phyloP scores from a whole-genome alignment of 1,140 invertebrate genomes.

The Pissodes strobi region DNA sequence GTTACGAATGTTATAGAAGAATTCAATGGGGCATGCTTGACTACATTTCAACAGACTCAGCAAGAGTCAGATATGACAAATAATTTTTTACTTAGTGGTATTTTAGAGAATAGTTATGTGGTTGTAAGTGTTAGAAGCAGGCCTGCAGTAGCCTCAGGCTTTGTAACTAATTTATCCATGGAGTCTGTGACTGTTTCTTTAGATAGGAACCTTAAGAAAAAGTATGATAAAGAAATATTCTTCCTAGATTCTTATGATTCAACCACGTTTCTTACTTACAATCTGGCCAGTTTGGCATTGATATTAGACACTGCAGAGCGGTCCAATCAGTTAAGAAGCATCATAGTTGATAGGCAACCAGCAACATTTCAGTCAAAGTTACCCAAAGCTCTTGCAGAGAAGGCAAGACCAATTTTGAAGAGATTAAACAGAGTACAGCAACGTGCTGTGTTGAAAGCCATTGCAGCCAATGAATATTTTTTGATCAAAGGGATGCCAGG shows the following conservation, averaged over 20 bases:
- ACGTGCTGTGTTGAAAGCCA: constrained; percentile 73
- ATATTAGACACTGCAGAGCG: constrained; percentile 65
- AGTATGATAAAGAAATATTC: constrained; percentile 58
- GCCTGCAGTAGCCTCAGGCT: constrained; percentile 67
- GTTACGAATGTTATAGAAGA: constrained; percentile 58
- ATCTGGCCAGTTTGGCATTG: constrained; percentile 67
- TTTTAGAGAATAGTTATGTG: constrained; percentile 62
- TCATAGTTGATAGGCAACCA: constrained; percentile 61
- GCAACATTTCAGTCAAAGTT: constrained; percentile 62
- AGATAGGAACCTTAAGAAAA: constrained; percentile 64
- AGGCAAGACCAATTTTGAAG: constrained; percentile 65
- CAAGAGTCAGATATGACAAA: no score
- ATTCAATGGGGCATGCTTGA: constrained; percentile 54
- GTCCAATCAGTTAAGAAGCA: constrained; percentile 58
- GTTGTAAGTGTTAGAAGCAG: constrained; percentile 66
- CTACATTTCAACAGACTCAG: constrained; percentile 42
- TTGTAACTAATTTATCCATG: constrained; percentile 59
- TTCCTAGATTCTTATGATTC: constrained; percentile 71
- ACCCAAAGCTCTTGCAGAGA: constrained; percentile 59
- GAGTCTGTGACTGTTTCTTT: constrained; percentile 61
- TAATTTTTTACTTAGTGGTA: constrained; percentile 55
- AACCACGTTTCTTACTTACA: constrained; percentile 60
- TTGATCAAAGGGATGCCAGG: constrained; percentile 93
- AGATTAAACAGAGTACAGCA: constrained; percentile 79
- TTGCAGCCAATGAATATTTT: constrained; percentile 78